phyloP scores from a whole-genome alignment of 2,113 vertebrate genomes.

The Mus musculus region GRCm39 chr2:47195001-47195500 shows the following conservation, averaged over 20 bases:
- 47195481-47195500: neutral
- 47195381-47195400: neutral
- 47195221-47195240: neutral
- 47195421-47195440: neutral
- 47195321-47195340: neutral
- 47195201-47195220: no score
- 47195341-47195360: neutral
- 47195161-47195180: neutral
- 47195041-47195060: neutral
- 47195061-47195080: neutral
- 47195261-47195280: neutral
- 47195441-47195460: neutral
- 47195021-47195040: neutral
- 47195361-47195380: neutral
- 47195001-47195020: neutral
- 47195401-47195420: no score
- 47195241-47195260: neutral
- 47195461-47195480: neutral
- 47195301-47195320: neutral
- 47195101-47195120: neutral
- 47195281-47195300: neutral
- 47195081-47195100: neutral
- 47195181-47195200: neutral
- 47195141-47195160: neutral
- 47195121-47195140: neutral